Base-by-base conservation (phyloP, 2,113 vertebrate species). In the Halcyon senegalensis region DNA sequence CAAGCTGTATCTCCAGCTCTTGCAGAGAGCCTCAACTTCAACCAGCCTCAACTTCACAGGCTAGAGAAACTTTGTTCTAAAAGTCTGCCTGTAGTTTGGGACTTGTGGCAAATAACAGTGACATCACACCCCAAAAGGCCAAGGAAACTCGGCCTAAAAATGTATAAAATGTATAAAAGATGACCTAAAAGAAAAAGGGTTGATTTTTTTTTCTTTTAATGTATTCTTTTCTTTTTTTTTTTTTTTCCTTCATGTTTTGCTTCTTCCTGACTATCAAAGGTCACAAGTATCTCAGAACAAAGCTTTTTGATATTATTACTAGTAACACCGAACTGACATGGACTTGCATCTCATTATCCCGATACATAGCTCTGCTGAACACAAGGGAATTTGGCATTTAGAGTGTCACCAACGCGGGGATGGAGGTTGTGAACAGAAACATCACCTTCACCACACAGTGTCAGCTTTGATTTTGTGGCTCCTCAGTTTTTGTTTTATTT, bases 221-320 rank as follows among this genome's bases (percentile, higher is more conserved):
- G 2, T 5, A 1, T 23, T 44, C 84, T 86, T 59, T 43, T 2
- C 1, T 11, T 16, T 30, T 30, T 3, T 11, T 23, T 2, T 11
- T 30, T 70, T n/a, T 16, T 75, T 55, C 31, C 10, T 35, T 35
- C 4, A 20, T 21, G 5, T 55, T 84, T 74, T 75, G 6, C 27
- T 90, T 90, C 23, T 48, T 88, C 16, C 9, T 66, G 56, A 44
- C 44, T 76, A n/a, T 64, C 33, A 79, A 63, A 72, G 20, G 10
- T 89, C 25, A 66, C 28, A 70, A 41, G 9, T 59, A 24, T 50
- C 75, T 84, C 53, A 62, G 24, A 92, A 66, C 10, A 91, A 78
- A 73, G 13, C 2, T 44, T 60, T 73, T 76, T 44, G 20, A 41
- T 51, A 30, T 44, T 62, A 43, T 51, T 87, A 31, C 21, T 43